phyloP scores from a whole-genome alignment of 2,113 vertebrate species.

The Tylochromis polylepis region DNA sequence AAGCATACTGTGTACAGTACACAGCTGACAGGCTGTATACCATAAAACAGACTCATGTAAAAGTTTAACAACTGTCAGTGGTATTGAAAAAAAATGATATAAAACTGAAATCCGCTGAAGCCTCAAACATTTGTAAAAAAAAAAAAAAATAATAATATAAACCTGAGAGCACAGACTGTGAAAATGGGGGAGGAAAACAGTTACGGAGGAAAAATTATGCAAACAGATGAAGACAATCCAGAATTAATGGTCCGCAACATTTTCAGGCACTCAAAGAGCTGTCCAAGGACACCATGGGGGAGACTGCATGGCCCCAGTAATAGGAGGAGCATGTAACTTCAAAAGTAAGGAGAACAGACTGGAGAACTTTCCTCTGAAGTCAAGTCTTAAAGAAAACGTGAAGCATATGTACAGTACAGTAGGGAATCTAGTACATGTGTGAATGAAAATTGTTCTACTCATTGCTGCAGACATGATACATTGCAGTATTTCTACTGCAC shows the following conservation, averaged over 20 bases:
- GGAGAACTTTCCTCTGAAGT: constrained; percentile 62
- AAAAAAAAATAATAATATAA: constrained; percentile 25
- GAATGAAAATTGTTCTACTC: constrained; percentile 54
- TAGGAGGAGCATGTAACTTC: constrained; percentile 73
- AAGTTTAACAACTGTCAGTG: constrained; percentile 50
- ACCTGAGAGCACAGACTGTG: constrained; percentile 16
- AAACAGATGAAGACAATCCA: constrained; percentile 77
- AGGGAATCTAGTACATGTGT: constrained; percentile 62
- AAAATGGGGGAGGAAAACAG: constrained; percentile 39
- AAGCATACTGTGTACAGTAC: constrained; percentile 37
- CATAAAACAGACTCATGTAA: constrained; percentile 42
- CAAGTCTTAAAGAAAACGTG: constrained; percentile 65
- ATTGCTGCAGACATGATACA: constrained; percentile 57
- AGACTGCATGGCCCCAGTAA: constrained; percentile 68
- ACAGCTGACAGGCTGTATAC: constrained; percentile 25
- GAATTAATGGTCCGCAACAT: constrained; percentile 73
- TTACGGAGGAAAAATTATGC: constrained; percentile 63
- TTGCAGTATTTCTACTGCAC: constrained; percentile 35
- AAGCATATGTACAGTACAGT: constrained; percentile 64
- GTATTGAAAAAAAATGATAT: constrained; percentile 17
- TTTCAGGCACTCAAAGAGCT: constrained; percentile 72
- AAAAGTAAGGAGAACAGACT: constrained; percentile 68
- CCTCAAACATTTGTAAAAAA: constrained; percentile 25
- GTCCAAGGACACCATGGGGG: constrained; percentile 74
- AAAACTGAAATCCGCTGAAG: constrained; percentile 36